Conservation (phyloP, 2,113 vertebrate genomes). For the Natator depressus region DNA sequence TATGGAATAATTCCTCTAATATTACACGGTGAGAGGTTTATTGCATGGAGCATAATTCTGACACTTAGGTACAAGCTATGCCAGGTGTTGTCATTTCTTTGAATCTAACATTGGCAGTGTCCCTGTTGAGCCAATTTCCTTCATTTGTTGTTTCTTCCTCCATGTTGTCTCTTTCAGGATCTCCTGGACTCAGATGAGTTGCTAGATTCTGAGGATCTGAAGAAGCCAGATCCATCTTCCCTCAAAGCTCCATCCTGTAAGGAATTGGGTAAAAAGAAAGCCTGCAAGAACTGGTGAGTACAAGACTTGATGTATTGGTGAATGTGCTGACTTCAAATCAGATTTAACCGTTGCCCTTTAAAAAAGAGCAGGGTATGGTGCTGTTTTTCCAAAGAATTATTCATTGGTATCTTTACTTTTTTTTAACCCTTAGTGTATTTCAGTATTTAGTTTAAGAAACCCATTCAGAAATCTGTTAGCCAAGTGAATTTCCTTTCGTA, state of each 20-base stretch:
- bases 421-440: not conserved
- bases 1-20: not conserved
- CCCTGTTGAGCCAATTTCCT: not conserved
- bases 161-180: constrained; percentile 78
- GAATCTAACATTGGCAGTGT: not conserved
- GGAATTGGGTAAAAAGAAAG: constrained; percentile 89
- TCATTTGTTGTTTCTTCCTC: not conserved
- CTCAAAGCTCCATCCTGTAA: constrained; percentile 87
- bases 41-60: not conserved
- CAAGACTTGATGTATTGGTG: accelerated
- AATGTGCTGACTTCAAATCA: not conserved
- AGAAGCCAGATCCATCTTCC: constrained; percentile 90
- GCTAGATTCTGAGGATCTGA: constrained; percentile 91
- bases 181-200: constrained; percentile 93
- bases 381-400: not conserved
- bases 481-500: not conserved
- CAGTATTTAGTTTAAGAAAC: not conserved
- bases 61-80: not conserved
- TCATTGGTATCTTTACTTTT: not conserved
- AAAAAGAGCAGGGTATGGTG: not conserved
- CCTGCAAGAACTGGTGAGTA: constrained; percentile 96
- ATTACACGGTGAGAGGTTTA: not conserved
- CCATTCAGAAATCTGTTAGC: not conserved
- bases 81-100: not conserved
- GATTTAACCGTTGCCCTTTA: not conserved